phyloP scores from a whole-genome alignment of 2,888 invertebrate species.

The Zeuzera pyrina region DNA sequence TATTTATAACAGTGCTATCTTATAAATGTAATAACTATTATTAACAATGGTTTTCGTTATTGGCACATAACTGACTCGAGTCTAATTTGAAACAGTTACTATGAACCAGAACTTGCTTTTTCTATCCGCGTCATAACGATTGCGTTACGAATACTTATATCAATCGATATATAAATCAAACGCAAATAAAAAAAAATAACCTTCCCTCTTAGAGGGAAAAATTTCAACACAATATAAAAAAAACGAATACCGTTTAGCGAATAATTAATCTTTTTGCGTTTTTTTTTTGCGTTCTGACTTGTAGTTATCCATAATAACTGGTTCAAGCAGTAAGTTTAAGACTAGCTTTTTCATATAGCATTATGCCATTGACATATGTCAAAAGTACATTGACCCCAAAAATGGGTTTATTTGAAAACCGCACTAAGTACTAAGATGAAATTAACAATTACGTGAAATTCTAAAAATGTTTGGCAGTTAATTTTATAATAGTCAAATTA shows the following conservation, averaged over 20 bases:
- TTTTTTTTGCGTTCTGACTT: no score
- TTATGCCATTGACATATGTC: conserved; percentile 24
- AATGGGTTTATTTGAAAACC: conserved; percentile 16
- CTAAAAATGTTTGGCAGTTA: conserved; percentile 30
- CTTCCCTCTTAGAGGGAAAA: no score
- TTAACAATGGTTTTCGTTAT: conserved; percentile 56
- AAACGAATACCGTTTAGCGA: no score
- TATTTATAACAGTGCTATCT: conserved; percentile 24
- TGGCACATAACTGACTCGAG: conserved; percentile 60
- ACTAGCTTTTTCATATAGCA: conserved; percentile 4
- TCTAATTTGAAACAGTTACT: conserved; percentile 28
- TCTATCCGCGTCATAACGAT: conserved; percentile 13
- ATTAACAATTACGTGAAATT: conserved; percentile 24
- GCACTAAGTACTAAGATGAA: conserved; percentile 21
- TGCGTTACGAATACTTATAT: conserved; percentile 56
- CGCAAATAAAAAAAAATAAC: conserved; percentile 24
- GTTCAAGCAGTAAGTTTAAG: no score
- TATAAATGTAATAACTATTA: conserved; percentile 66
- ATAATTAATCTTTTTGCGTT: no score
- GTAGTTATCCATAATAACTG: no score
- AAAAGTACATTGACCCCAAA: conserved; percentile 27
- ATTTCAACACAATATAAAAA: no score
- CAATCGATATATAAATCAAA: conserved; percentile 59
- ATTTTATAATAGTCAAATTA: conserved; percentile 10
- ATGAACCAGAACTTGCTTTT: no score